These are phyloP conservation scores for Cyclura pinguis DNA, from an alignment of 2,797 vertebrate species.

Conservation along the genomic window DNA sequence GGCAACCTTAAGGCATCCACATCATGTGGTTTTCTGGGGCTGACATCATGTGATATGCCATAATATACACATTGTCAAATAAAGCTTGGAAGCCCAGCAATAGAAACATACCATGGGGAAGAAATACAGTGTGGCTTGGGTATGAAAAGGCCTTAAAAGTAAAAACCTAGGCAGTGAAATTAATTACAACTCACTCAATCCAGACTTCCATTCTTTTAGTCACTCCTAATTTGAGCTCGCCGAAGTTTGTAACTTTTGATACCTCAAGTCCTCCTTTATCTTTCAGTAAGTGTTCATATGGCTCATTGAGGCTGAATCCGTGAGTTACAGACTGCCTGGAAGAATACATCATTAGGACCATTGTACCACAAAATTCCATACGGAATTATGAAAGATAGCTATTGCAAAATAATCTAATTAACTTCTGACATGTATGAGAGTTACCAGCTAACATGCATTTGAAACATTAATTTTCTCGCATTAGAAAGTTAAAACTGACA, in stretches of 20 bases:
- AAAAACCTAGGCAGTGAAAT: neutral
- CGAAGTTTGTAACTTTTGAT: constrained; percentile 85
- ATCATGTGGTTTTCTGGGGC: too few species aligned
- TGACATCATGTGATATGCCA: too few species aligned
- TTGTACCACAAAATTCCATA: constrained; percentile 6
- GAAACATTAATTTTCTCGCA: neutral
- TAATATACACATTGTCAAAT: neutral
- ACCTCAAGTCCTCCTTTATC: constrained; percentile 88
- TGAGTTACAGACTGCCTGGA: neutral
- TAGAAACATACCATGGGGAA: neutral
- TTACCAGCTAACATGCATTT: neutral
- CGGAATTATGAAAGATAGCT: neutral
- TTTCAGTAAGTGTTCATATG: constrained; percentile 77
- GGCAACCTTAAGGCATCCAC: too few species aligned
- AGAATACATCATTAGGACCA: constrained; percentile 32
- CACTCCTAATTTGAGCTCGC: constrained; percentile 84
- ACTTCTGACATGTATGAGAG: neutral
- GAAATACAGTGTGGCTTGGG: neutral
- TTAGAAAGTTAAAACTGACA: neutral
- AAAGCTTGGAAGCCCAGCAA: neutral
- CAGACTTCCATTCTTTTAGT: constrained; percentile 82
- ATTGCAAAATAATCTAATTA: neutral
- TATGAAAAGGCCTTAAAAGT: neutral
- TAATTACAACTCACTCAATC: constrained; percentile 85
- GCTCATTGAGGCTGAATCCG: constrained; percentile 41